Conservation (phyloP, 2,113 vertebrate species). For the Struthio camelus region DNA sequence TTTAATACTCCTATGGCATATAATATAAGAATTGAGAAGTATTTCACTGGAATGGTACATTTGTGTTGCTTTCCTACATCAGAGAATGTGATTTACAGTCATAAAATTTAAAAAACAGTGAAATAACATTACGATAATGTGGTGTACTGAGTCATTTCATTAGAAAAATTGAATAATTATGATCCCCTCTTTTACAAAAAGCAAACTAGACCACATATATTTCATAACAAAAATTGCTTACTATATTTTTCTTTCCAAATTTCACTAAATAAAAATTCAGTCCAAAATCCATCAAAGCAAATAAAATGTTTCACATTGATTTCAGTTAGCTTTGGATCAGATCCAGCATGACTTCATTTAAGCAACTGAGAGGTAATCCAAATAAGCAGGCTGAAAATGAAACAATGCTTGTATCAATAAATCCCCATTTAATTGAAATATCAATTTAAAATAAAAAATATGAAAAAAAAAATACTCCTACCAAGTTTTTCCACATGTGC, state of each 20-base stretch:
- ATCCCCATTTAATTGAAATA: not conserved
- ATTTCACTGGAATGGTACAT: not conserved
- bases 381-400: not conserved
- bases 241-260: not conserved
- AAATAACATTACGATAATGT: not conserved
- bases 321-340: not conserved
- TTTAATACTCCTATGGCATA: not conserved
- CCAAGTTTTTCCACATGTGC: not conserved
- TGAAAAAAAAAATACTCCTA: not conserved
- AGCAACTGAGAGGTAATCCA: not conserved
- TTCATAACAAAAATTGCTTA: not conserved
- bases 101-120: not conserved
- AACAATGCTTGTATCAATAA: not conserved
- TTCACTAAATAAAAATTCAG: not conserved
- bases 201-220: not conserved
- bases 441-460: not conserved
- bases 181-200: not conserved
- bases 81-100: not conserved
- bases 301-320: not conserved
- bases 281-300: not conserved
- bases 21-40: not conserved
- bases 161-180: not conserved
- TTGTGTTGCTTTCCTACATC: not conserved
- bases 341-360: not conserved
- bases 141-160: not conserved